These are phyloP conservation scores for Streblospio benedicti DNA, from an alignment of 1,140 invertebrate species.

Conservation along the genomic window DNA sequence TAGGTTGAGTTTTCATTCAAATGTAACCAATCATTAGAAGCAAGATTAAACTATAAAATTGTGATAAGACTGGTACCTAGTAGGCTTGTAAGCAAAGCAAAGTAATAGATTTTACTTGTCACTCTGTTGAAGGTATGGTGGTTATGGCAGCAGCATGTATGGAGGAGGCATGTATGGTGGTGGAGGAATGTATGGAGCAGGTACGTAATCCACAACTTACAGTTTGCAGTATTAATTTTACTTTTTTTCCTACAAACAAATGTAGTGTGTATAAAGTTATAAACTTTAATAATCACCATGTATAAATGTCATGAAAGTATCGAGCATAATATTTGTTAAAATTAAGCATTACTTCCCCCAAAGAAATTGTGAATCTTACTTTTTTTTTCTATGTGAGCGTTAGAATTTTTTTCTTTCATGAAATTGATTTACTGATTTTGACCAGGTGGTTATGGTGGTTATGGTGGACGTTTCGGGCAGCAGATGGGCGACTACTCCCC, in stretches of 20 bases:
- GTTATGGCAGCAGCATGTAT: conserved; percentile 16
- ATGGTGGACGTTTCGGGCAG: conserved; percentile 10
- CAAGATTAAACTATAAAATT: neutral
- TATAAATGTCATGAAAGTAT: no score
- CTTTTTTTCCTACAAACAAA: no score
- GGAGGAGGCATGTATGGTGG: conserved; percentile 28
- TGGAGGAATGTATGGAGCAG: conserved; percentile 31
- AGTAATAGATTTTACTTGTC: conserved; percentile 27
- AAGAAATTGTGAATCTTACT: no score
- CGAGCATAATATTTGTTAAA: no score
- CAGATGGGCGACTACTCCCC: conserved; percentile 31
- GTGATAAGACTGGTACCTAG: conserved; percentile 7
- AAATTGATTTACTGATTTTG: conserved; percentile 26
- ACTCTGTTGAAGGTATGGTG: conserved; percentile 12
- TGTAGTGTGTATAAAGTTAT: no score
- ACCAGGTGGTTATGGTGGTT: conserved; percentile 32
- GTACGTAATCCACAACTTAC: conserved; percentile 36
- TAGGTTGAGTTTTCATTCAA: neutral
- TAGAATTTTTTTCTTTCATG: no score
- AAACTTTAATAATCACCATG: no score
- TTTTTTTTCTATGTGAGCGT: no score
- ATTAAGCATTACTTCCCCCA: no score
- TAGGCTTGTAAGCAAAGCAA: conserved; percentile 9
- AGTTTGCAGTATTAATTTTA: no score
- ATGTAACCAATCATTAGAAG: neutral